Base-by-base conservation (phyloP, 2,888 invertebrate species). In the Latheticus oryzae region DNA sequence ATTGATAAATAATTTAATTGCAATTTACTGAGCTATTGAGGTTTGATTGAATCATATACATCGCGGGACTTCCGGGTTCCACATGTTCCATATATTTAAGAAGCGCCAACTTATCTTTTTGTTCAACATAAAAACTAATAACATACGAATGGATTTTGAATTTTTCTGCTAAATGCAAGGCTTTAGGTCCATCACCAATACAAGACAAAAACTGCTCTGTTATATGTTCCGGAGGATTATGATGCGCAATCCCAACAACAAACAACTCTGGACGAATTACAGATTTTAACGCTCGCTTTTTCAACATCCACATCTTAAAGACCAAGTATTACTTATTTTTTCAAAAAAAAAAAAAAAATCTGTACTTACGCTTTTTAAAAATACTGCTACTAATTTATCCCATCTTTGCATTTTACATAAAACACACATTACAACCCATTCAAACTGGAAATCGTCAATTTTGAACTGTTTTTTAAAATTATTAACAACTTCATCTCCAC, bases 61-160 rank as follows among this genome's bases (percentile, higher is more conserved):
- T 87, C 69, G 89, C 89, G 65, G 90, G 89, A 0, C 87, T 85
- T 61, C 87, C 84, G 0, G 85, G 82, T 42, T 81, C 81, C 1
- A 89, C 75, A 2, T 83, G 81, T 67, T 83, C 83, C 72, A 85
- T 86, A 68, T 89, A 88, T 62, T 83, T 83, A 2, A 85, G 79
- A 3, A 90, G 77, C 0, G 85, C 82, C 0, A 78, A 69, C 24
- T 87, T 79, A 73, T 90, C 88, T 57, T 85, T 85, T 72, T 87
- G 86, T 26, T 82, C 81, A 0, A 83, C 82, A 21, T 81, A 74
- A 1, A 80, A 79, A 69, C 89, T 87, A 64, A 89, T 85, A 1
- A 87, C 85, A 54, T 85, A 84, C 45, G 83, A 81, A 68, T 88
- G 86, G 67, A 88, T 87, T 76, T 85, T 83, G 54, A 87, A 82